phyloP scores from a whole-genome alignment of 2,113 vertebrate species.

The Rhineura floridana region DNA sequence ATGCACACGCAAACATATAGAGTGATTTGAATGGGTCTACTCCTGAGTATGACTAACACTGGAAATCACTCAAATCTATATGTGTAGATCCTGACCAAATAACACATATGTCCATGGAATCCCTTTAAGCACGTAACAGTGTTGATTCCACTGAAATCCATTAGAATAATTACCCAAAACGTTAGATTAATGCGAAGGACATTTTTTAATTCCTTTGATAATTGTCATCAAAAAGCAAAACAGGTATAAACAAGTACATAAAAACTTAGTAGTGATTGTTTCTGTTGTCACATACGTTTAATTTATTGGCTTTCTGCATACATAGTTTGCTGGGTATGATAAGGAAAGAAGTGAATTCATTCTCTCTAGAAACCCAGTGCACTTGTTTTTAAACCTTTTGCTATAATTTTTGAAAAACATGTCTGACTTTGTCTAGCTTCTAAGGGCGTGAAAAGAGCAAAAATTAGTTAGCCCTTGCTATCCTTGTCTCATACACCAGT shows the following conservation, averaged over 20 bases:
- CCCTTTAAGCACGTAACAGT: not conserved
- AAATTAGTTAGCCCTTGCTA: not conserved
- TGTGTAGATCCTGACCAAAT: not conserved
- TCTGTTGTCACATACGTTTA: not conserved
- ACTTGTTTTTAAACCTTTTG: not conserved
- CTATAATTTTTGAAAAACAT: not conserved
- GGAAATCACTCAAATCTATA: not conserved
- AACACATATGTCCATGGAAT: no score
- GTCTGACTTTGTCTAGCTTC: not conserved
- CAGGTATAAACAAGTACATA: not conserved
- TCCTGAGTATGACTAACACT: no score
- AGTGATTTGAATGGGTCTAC: no score
- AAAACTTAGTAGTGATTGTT: not conserved
- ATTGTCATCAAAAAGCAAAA: not conserved
- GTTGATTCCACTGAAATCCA: not conserved
- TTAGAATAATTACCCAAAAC: not conserved
- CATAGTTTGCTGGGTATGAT: constrained; percentile 63
- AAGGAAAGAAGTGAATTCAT: not conserved
- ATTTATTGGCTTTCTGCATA: constrained; percentile 37
- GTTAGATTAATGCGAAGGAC: not conserved
- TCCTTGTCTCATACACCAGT: constrained; percentile 60
- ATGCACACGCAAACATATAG: no score
- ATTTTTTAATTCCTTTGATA: not conserved
- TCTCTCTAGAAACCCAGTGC: not conserved
- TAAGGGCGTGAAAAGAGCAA: not conserved